A percentile compares a stretch with the other conserved stretches of the same genome.
phyloP scores from a whole-genome alignment of 2,797 vertebrate species.

The Enoplosus armatus region DNA sequence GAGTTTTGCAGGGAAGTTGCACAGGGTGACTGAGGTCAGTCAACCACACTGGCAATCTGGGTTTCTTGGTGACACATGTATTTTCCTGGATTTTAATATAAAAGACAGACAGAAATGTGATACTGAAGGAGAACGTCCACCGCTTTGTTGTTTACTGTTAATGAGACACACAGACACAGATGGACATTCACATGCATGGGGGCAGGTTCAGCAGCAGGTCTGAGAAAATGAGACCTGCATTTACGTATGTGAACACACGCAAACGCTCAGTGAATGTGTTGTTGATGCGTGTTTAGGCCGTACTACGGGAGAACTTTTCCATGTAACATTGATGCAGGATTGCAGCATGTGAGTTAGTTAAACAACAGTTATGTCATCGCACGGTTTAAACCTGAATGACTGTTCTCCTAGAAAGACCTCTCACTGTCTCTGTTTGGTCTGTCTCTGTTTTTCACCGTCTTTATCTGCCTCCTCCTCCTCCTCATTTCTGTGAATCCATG shows the following conservation, averaged over 20 bases:
- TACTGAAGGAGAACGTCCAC: not conserved
- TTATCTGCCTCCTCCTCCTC: not conserved
- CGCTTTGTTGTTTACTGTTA: conserved; percentile 16
- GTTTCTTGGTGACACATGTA: conserved; percentile 13
- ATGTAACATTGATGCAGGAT: not conserved
- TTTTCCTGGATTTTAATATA: conserved; percentile 9
- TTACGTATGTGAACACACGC: conserved; percentile 20
- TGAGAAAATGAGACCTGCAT: conserved; percentile 27
- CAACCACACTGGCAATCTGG: not conserved
- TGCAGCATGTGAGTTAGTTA: not conserved
- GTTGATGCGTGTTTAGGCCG: not conserved
- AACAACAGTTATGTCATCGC: conserved; percentile 6
- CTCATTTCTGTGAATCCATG: conserved; percentile 16
- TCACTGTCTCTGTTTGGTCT: not conserved
- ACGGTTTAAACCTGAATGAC: conserved; percentile 20
- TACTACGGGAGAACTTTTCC: not conserved
- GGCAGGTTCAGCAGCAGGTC: conserved; percentile 12
- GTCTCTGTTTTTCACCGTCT: not conserved
- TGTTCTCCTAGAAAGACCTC: conserved; percentile 3
- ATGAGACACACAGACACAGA: conserved; percentile 31
- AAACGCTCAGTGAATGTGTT: conserved; percentile 1
- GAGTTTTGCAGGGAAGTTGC: conserved; percentile 29
- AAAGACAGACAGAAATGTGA: conserved; percentile 23
- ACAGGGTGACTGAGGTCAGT: conserved; percentile 8
- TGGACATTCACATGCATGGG: conserved; percentile 30